Percentiles rank a stretch among this genome's conserved stretches.
Evolutionary conservation across 1,140 invertebrate genomes (phyloP).

Genomic region (Medauroidea extradentata): DNA sequence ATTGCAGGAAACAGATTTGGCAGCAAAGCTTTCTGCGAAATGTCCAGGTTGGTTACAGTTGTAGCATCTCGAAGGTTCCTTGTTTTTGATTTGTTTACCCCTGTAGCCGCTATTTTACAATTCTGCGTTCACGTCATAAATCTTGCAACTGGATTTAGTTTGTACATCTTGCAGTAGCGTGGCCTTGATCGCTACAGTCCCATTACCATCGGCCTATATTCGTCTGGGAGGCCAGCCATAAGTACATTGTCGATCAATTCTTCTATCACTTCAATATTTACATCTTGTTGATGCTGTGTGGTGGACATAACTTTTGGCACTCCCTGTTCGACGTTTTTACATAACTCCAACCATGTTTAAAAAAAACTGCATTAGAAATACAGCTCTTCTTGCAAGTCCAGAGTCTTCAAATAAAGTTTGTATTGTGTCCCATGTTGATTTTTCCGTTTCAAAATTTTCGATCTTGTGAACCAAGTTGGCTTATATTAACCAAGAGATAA

Average conservation of each 20-base stretch:
- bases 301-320: constrained; percentile 35
- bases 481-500: no score
- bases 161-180: constrained; percentile 39
- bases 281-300: constrained; percentile 31
- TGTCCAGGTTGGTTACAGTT: neutral
- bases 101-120: neutral
- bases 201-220: constrained; percentile 43
- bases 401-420: constrained; percentile 24
- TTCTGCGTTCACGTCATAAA: no score
- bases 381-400: constrained; percentile 35
- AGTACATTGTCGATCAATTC: constrained; percentile 38
- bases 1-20: neutral
- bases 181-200: constrained; percentile 38
- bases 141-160: neutral
- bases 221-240: constrained; percentile 35
- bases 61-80: neutral
- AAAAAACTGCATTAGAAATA: constrained; percentile 28
- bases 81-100: neutral
- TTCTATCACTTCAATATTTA: constrained; percentile 33
- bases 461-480: no score
- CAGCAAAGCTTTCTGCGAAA: no score
- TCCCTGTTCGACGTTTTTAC: constrained; percentile 33
- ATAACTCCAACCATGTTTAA: constrained; percentile 30
- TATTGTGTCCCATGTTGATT: no score
- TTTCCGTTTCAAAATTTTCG: no score